Evolutionary conservation across 1,140 invertebrate species (phyloP).

Genomic region (Pogonus chalceus): DNA sequence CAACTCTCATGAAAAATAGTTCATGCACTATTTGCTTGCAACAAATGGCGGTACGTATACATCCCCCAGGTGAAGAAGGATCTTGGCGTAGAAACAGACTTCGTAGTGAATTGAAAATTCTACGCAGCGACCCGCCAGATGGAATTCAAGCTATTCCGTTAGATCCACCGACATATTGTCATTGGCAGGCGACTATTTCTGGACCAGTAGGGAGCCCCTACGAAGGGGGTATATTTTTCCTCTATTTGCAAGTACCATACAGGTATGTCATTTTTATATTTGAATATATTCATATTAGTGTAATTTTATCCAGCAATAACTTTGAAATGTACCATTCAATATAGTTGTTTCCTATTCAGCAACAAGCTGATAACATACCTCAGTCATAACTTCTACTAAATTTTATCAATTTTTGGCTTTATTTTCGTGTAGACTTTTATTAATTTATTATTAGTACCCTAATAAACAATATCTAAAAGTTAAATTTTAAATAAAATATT

Average conservation of each 20-base stretch:
- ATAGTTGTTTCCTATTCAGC: too few species aligned
- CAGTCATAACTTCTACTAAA: too few species aligned
- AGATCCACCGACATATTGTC: slow-evolving; percentile 64
- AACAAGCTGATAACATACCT: too few species aligned
- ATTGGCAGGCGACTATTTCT: slow-evolving; percentile 87
- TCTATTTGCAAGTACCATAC: slow-evolving; percentile 79
- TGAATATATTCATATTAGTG: slow-evolving; percentile 1
- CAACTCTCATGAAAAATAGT: slow-evolving; percentile 55
- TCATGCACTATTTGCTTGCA: slow-evolving; percentile 77
- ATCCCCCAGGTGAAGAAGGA: slow-evolving; percentile 51
- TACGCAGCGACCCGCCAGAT: slow-evolving; percentile 75
- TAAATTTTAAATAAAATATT: too few species aligned
- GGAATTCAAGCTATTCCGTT: slow-evolving; percentile 82
- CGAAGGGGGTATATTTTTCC: slow-evolving; percentile 88
- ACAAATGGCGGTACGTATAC: slow-evolving; percentile 58
- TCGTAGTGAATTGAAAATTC: slow-evolving; percentile 61
- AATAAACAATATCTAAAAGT: too few species aligned
- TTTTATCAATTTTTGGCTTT: too few species aligned
- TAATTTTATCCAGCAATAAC: too few species aligned
- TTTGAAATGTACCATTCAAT: too few species aligned
- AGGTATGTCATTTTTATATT: slow-evolving; percentile 38
- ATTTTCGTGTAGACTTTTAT: too few species aligned
- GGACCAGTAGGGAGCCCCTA: slow-evolving; percentile 85
- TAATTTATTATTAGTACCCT: too few species aligned
- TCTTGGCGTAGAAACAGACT: slow-evolving; percentile 65